These are phyloP conservation scores for Aramus guarauna DNA, from an alignment of 2,113 vertebrate species.

Conservation along the genomic window DNA sequence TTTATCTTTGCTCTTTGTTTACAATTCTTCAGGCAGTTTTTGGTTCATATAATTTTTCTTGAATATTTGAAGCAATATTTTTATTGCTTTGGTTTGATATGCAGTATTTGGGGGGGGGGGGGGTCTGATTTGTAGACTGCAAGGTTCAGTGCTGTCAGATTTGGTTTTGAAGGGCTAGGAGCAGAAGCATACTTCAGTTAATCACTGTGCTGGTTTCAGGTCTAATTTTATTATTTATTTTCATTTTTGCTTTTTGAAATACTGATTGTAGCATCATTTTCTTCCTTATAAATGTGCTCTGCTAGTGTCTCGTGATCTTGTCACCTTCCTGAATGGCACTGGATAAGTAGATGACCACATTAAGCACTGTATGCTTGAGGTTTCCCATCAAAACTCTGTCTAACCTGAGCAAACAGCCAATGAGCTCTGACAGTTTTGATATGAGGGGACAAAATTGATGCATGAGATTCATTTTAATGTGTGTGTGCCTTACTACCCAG, in stretches of 20 bases:
- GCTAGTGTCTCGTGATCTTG: neutral
- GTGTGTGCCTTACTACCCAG: neutral
- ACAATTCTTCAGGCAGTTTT: neutral
- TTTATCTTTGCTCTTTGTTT: neutral
- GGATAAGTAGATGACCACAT: neutral
- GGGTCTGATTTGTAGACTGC: neutral
- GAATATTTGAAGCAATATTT: neutral
- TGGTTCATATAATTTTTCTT: neutral
- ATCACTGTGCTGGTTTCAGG: neutral
- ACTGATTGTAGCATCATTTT: accelerated
- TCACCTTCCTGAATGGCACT: neutral
- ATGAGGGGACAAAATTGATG: neutral
- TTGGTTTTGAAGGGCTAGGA: neutral
- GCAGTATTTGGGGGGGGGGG: neutral
- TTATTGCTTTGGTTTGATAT: neutral
- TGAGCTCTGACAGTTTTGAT: constrained; percentile 43
- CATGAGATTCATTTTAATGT: constrained; percentile 29
- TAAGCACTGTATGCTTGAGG: neutral
- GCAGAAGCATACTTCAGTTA: neutral
- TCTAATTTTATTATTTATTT: neutral
- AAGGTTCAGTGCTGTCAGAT: neutral
- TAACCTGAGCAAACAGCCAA: neutral
- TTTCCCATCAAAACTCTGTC: neutral
- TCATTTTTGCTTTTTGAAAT: neutral
- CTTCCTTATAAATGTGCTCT: neutral